Base-by-base conservation (phyloP, 2,113 vertebrate genomes). In the Todiramphus chloris region DNA sequence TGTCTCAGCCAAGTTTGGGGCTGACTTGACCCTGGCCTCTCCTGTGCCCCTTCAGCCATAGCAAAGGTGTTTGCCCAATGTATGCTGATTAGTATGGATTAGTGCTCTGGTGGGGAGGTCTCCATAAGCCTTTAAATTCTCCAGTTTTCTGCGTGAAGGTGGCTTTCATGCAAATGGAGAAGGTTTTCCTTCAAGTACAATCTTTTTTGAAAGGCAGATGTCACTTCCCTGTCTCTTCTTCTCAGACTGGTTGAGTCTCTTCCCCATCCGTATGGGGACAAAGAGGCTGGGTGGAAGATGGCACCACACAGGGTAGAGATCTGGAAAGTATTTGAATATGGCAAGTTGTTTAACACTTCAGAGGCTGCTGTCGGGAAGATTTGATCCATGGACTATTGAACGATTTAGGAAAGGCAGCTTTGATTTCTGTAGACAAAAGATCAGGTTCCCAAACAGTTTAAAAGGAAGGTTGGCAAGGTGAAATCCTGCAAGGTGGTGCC, bases 401-500 rank as follows among this genome's bases (percentile, higher is more conserved):
- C 85, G 35, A 24, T 39, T 39, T 43, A 60, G 27, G 50, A 89
- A 89, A 93, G 48, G 28, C 24, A 76, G 51, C 58, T 94, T 84
- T 96, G 51, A 51, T 78, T 94, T 93, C 77, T 92, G 35, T 25
- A 92, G 73, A 72, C 64, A 84, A 83, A 75, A 7, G 46, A 78
- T 81, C 39, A 72, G 60, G 87, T 18, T 75, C 41, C 28, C 30
- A 51, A 83, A 27, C 18, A 58, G 30, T 76, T 89, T 81, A 39
- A 91, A 83, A 90, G 55, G 27, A 81, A 68, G 14, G 39, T 6
- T 94, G 83, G 73, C 33, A 93, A 74, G 31, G 23, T 46, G 93
- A 93, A 95, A 90, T 60, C 33, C 82, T 90, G 64, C 37, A 51
- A 93, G 85, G 18, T 86, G 67, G 25, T 92, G 92, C 75, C 92